Evolutionary conservation across 1,140 invertebrate genomes (phyloP).

Genomic region (Drosophila pseudoobscura): DNA sequence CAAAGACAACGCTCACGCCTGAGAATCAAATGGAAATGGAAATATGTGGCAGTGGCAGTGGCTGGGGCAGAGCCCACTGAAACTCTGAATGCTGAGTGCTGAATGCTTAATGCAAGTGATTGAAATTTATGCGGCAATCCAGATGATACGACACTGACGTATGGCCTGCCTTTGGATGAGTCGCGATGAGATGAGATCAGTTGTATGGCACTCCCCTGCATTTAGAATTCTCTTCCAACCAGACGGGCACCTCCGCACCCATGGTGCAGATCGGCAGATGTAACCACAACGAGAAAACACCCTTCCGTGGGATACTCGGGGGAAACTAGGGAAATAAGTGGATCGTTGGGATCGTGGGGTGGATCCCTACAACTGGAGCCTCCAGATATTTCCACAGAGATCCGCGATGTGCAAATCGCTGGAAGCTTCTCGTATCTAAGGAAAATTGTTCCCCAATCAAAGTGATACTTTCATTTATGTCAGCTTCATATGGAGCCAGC

Average conservation of each 20-base stretch:
- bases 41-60: neutral
- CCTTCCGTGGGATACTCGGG: too few relatives aligned
- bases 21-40: constrained; percentile 15
- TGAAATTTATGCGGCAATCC: constrained; percentile 39
- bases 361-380: too few relatives aligned
- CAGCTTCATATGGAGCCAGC: constrained; percentile 28
- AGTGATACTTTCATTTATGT: neutral
- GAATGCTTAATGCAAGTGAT: constrained; percentile 30
- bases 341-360: too few relatives aligned
- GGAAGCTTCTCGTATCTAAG: too few relatives aligned
- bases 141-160: constrained; percentile 1
- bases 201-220: constrained; percentile 20
- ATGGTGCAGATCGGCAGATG: too few relatives aligned
- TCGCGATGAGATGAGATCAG: constrained; percentile 29
- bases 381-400: too few relatives aligned
- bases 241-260: too few relatives aligned
- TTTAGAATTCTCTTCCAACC: constrained; percentile 9
- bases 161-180: constrained; percentile 7
- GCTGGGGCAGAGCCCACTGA: constrained; percentile 4
- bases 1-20: constrained; percentile 16
- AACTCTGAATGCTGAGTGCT: neutral
- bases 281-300: too few relatives aligned
- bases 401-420: too few relatives aligned
- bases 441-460: too few relatives aligned
- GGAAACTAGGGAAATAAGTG: too few relatives aligned